These are phyloP conservation scores for Anabacerthia variegaticeps DNA, from an alignment of 2,797 vertebrate species.

Conservation along the genomic window DNA sequence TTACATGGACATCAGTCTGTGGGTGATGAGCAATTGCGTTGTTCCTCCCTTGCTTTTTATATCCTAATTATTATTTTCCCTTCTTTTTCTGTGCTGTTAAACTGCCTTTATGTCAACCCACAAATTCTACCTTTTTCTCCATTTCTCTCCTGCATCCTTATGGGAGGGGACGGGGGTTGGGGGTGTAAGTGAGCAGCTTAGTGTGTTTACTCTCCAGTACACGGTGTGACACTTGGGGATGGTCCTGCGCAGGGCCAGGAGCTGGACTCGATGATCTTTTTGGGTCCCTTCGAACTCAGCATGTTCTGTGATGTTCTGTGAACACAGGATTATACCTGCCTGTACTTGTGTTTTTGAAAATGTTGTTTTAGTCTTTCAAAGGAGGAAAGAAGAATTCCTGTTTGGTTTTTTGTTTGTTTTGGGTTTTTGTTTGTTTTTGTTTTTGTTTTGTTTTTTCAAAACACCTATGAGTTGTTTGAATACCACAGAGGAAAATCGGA, in stretches of 20 bases:
- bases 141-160: neutral
- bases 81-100: neutral
- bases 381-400: neutral
- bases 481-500: neutral
- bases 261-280: neutral
- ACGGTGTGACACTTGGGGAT: neutral
- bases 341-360: neutral
- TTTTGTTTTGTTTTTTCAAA: neutral
- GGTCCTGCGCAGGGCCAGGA: neutral
- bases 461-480: neutral
- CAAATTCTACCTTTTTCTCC: neutral
- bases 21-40: neutral
- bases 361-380: neutral
- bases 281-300: neutral
- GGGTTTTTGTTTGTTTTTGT: rapidly evolving
- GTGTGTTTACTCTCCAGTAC: neutral
- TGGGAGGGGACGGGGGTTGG: neutral
- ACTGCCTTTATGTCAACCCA: neutral
- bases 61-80: neutral
- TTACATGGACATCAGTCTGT: neutral
- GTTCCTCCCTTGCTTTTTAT: neutral
- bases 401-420: too few species aligned
- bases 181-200: neutral
- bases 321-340: neutral
- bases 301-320: neutral